These are phyloP conservation scores for Tipula unca DNA, from an alignment of 2,888 invertebrate species.

Conservation along the genomic window DNA sequence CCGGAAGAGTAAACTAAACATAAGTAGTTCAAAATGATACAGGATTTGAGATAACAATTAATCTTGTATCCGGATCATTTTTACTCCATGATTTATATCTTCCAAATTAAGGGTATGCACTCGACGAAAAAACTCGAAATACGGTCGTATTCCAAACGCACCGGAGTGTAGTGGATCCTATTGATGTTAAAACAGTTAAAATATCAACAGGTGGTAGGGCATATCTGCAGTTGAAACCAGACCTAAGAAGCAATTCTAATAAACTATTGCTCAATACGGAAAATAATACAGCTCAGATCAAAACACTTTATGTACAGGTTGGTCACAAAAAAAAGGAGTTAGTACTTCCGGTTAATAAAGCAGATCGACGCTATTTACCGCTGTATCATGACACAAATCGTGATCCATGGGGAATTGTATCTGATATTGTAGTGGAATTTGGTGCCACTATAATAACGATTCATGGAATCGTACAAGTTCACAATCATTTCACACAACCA, in stretches of 20 bases:
- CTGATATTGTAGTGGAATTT: slow-evolving; percentile 73
- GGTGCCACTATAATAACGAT: slow-evolving; percentile 79
- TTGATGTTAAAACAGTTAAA: slow-evolving; percentile 33
- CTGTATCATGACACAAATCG: slow-evolving; percentile 49
- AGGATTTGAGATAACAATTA: slow-evolving; percentile 57
- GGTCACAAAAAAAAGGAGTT: slow-evolving; percentile 54
- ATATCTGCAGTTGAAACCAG: slow-evolving; percentile 36
- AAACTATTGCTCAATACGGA: slow-evolving; percentile 22
- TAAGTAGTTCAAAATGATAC: slow-evolving; percentile 71
- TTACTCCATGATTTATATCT: slow-evolving; percentile 39
- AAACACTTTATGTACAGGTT: slow-evolving; percentile 32
- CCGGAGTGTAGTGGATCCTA: slow-evolving; percentile 25
- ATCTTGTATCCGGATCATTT: slow-evolving; percentile 35
- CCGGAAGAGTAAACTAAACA: slow-evolving; percentile 41
- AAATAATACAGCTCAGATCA: slow-evolving; percentile 16
- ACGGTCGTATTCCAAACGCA: slow-evolving; percentile 21
- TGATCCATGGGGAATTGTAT: slow-evolving; percentile 78
- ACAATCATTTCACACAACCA: slow-evolving; percentile 70
- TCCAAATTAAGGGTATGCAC: slow-evolving; percentile 28
- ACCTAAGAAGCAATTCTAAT: slow-evolving; percentile 24
- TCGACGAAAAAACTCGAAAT: slow-evolving; percentile 22
- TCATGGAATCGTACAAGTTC: slow-evolving; percentile 76
- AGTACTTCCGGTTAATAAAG: slow-evolving; percentile 71
- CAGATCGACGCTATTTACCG: slow-evolving; percentile 81
- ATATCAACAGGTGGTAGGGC: slow-evolving; percentile 39